Evolutionary conservation across 64 coral and sea anemone genomes (phyloP), one percentile per base, ranked within the genome.

Genomic region (Actinia equina): DNA sequence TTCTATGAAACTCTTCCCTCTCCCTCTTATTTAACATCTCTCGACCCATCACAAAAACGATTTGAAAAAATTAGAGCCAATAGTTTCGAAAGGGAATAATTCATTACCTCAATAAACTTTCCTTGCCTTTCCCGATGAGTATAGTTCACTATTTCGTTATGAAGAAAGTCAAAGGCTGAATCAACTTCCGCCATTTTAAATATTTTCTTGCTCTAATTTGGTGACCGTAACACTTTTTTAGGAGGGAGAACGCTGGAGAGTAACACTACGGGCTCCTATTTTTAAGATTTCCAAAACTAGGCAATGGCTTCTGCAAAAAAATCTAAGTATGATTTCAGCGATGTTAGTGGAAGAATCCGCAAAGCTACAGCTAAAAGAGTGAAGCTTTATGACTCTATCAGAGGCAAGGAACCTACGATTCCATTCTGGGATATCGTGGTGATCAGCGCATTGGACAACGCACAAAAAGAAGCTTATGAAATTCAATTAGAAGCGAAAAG

Each of bases 181-280:
- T 99, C 97, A 0, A 95, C 88, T 64, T 99, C 97, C 93, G 97
- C 93, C 97, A 99, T 99, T 59, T 99, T 99, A 26, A n/a, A 23
- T 37, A 15, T 79, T 0, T 80, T 62, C 7, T 49, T 49, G 46
- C 46, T 49, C 46, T 49, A 49, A 49, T 49, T 88, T 79, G 41
- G 77, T 69, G 69, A 30, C 69, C 20, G 69, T 74, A 14, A 41
- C 11, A 41, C 12, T 10, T 30, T 2, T 27, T 74, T 30, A 14
- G 16, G 11, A 52, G 6, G 13, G 10, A 81, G 2, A 49, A 14
- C 78, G 78, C 78, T 81, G 78, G 16, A 15, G 18, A 5, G 9
- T 41, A 25, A 7, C 1, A 11, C 25, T 74, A 4, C 10, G 12
- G 69, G 69, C 26, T 26, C 69, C 1, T 11, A 27, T 74, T 74